Base-by-base conservation (phyloP, 2,888 invertebrate genomes). In the Lasiommata megera region DNA sequence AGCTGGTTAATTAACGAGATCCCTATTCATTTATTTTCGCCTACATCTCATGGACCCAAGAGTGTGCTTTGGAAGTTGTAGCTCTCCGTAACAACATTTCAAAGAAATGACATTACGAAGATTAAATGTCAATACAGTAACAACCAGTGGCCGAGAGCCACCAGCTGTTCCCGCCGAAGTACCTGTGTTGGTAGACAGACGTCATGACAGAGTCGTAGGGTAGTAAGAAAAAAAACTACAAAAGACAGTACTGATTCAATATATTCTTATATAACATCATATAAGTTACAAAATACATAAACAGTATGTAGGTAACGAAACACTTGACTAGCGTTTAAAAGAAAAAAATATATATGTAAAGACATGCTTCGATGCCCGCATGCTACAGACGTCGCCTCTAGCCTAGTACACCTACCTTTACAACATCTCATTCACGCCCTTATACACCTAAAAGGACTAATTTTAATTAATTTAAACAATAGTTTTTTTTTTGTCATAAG, bases 271-370 rank as follows among this genome's bases (percentile, higher is more conserved):
- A 80, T 84, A 87, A 82, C 80, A 82, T 79, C 77, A 74, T 79
- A 84, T 84, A 88, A 84, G 85, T 87, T 89, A 86, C 79, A 84
- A 83, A 87, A 88, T 88, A 88, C 84, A 89, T 87, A 89, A 85
- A 84, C 79, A 85, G 78, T 74, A 82, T 82, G 82, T 83, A 89
- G 89, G 90, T 90, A 91, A 91, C 90, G 83, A 88, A 90, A 84
- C 80, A 80, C 82, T 82, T 91, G 91, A 91, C 91, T 91, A 91
- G 91, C 84, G 85, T 82, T 81, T 77, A 73, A 77, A 72, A 80
- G 71, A 79, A 71, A 65, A 70, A 79, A 70, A 72, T 77, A 73
- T 62, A 31, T 46, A 62, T 68, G 58, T 71, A 63, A 63, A 58
- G 53, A 51, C 37, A 34, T 53, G 29, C n/a, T 46, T 28, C 6